Base-by-base conservation (phyloP, 1,140 invertebrate species). In the Acyrthosiphon pisum region DNA sequence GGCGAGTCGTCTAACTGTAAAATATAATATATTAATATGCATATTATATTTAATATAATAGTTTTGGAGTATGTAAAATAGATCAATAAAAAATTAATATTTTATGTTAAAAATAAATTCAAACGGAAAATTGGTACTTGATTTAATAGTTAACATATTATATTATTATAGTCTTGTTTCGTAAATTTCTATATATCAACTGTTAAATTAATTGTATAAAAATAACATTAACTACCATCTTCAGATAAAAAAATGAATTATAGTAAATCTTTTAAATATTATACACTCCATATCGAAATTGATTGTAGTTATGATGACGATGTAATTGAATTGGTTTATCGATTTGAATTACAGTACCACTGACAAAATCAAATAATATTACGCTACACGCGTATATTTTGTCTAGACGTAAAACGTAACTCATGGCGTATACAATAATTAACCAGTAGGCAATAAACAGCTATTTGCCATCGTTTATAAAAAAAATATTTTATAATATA, bases 171-270 rank as follows among this genome's bases (percentile, higher is more conserved):
- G 44, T 46, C 46, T 46, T 48, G n/a, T 87, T 87, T 87, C 14
- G 7, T 87, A 48, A 87, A 30, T 86, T 2, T 46, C 23, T 44
- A 86, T 86, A 30, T 60, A 68, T n/a, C 60, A 18, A n/a, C 60
- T 68, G 30, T n/a, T 76, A 76, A 76, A 76, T 76, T 76, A n/a
- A n/a, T 76, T 76, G 30, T 76, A n/a, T 76, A 76, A 76, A 76
- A 60, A 68, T 14, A 76, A 76, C 30, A n/a, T 60, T 60, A 14
- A 60, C 56, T 60, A 14, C 9, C 30, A 60, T 60, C 56, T 60
- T 60, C 30, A 76, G 30, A 76, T 76, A n/a, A 76, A 76, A n/a
- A 76, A 76, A 76, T n/a, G 30, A 76, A 76, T 76, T 76, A n/a
- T n/a, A 76, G 30, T 76, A n/a, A 76, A 76, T 76, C 14, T n/a